phyloP scores from a whole-genome alignment of 2,888 invertebrate genomes.

The Monochamus alternatus region DNA sequence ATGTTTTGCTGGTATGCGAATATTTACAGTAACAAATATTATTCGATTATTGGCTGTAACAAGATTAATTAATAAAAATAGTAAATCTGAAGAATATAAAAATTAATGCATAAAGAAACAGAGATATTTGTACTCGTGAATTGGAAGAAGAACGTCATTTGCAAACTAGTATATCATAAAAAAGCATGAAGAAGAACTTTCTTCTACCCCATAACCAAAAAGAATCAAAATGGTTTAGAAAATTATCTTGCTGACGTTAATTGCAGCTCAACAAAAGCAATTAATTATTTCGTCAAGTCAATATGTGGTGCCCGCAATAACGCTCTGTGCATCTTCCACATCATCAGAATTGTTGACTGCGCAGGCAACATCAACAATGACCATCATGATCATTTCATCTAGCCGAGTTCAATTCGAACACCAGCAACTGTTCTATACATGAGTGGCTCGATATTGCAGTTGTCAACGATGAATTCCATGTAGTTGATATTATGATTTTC shows the following conservation, averaged over 20 bases:
- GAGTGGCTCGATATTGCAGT: conserved; percentile 51
- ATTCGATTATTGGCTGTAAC: no score
- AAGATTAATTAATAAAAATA: no score
- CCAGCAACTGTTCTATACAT: conserved; percentile 43
- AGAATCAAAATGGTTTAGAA: conserved; percentile 7
- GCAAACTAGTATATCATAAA: no score
- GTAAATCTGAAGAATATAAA: no score
- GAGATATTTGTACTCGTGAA: no score
- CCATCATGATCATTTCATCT: conserved; percentile 6
- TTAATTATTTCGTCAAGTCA: conserved; percentile 16
- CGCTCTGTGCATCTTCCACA: not conserved
- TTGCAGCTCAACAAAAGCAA: conserved; percentile 31
- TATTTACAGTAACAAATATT: no score
- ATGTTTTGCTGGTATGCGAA: no score
- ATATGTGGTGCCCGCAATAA: conserved; percentile 26
- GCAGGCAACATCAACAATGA: conserved; percentile 14
- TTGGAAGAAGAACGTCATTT: no score
- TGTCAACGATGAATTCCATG: conserved; percentile 47
- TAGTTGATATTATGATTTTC: conserved; percentile 49
- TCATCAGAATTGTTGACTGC: not conserved
- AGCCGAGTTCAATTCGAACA: conserved; percentile 42
- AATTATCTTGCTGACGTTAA: conserved; percentile 8
- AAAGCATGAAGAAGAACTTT: no score
- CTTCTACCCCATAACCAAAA: not conserved
- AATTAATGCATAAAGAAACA: no score